Base-by-base conservation (phyloP, 2,797 vertebrate species). In the Lutjanus argentimaculatus region DNA sequence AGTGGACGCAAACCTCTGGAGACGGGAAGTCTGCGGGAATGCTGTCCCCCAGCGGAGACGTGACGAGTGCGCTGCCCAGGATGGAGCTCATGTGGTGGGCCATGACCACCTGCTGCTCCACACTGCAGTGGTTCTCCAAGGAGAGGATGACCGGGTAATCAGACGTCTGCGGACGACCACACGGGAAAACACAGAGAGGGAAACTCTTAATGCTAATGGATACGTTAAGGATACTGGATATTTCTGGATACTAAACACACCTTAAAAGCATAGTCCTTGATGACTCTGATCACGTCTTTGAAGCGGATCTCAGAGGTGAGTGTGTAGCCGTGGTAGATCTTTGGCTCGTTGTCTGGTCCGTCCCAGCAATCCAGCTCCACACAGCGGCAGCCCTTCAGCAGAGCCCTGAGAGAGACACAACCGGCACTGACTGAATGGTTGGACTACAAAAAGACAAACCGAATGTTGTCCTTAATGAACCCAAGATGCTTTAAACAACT, bases 281-380 rank as follows among this genome's bases (percentile, higher is more conserved):
- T 97, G 85, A 96, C 95, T 89, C 95, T 92, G 90, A 99, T 97
- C 63, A 75, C 96, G 11, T 99, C 98, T 0, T 96, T 97, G 92
- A 99, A 97, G 87, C 99, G 97, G 91, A 99, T 97, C 94, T 97
- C 97, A 30, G 98, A 98, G 55, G 98, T 99, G 76, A 99, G 95
- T 0, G 98, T 99, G 94, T 99, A 98, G 69, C 98, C 98, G 0
- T 99, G 99, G 93, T 99, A 99, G 93, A 99, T 98, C 57, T 97
- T 46, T 0, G 99, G 99, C 81, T 99, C 98, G 0, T 92, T 92
- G 55, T 98, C 97, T 0, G 96, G 95, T 8, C 99, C 99, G 0
- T 99, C 98, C 97, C 97, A 99, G 93, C 98, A 97, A 92, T 99
- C 99, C 75, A 99, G 90, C 87, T 99, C 99, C 91, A 99, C 92